A percentile compares a stretch with the other conserved stretches of the same genome.
These are phyloP conservation scores for Sesia bembeciformis DNA, from an alignment of 2,888 invertebrate genomes.

Conservation along the genomic window DNA sequence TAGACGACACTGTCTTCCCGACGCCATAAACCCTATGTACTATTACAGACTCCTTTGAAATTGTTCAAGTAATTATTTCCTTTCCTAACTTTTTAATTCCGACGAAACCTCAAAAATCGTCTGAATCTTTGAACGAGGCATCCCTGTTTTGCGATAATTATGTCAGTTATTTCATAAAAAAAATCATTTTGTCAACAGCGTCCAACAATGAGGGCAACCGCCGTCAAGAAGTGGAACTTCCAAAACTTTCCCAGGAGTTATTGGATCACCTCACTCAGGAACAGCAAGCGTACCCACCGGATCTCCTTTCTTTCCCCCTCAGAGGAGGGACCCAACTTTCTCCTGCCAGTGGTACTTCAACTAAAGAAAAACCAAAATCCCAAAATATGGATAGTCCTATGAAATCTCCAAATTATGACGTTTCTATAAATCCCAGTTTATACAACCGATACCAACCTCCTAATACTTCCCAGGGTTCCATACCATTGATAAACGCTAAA, in stretches of 20 bases:
- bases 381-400: slow-evolving; percentile 37
- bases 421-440: slow-evolving; percentile 35
- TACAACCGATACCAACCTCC: slow-evolving; percentile 76
- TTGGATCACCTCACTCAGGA: slow-evolving; percentile 59
- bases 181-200: slow-evolving; percentile 41
- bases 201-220: slow-evolving; percentile 77
- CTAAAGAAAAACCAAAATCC: slow-evolving; percentile 15
- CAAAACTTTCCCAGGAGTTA: slow-evolving; percentile 67
- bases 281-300: slow-evolving; percentile 83
- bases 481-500: slow-evolving; percentile 77
- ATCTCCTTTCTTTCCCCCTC: slow-evolving; percentile 84
- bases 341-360: slow-evolving; percentile 53
- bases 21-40: too few relatives aligned
- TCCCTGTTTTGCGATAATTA: too few relatives aligned
- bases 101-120: too few relatives aligned
- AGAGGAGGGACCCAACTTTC: slow-evolving; percentile 58
- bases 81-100: too few relatives aligned
- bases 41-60: too few relatives aligned
- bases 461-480: slow-evolving; percentile 69
- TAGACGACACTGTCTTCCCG: too few relatives aligned
- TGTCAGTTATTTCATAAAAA: too few relatives aligned
- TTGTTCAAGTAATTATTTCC: too few relatives aligned
- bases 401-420: slow-evolving; percentile 54
- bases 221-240: slow-evolving; percentile 73
- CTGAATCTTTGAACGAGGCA: too few relatives aligned